These are phyloP conservation scores for Limenitis camilla DNA, from an alignment of 2,888 invertebrate genomes.

Conservation along the genomic window DNA sequence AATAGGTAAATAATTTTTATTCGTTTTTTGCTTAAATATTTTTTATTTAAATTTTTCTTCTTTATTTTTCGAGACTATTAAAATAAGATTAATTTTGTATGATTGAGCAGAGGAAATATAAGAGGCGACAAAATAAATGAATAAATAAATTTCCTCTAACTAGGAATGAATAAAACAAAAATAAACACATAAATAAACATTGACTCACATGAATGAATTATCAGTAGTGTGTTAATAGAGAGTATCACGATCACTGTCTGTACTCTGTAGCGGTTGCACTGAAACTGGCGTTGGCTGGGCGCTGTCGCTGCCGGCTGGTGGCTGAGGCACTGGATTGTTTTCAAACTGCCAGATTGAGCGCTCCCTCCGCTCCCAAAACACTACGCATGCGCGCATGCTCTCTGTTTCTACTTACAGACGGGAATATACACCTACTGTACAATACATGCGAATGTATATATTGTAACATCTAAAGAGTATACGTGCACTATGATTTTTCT, in stretches of 20 bases:
- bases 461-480: too few relatives aligned
- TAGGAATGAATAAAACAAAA: not conserved
- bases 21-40: too few relatives aligned
- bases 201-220: conserved; percentile 21
- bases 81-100: too few relatives aligned
- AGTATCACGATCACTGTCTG: conserved; percentile 45
- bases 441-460: too few relatives aligned
- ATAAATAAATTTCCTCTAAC: not conserved
- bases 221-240: conserved; percentile 33
- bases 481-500: too few relatives aligned
- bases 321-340: conserved; percentile 6
- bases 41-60: too few relatives aligned
- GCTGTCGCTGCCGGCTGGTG: conserved; percentile 20
- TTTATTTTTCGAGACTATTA: too few relatives aligned
- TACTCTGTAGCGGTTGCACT: not conserved
- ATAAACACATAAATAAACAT: conserved; percentile 14
- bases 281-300: conserved; percentile 32
- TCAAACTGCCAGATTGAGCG: conserved; percentile 34
- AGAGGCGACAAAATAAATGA: too few relatives aligned
- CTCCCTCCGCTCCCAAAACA: conserved; percentile 13
- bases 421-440: too few relatives aligned
- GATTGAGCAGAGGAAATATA: not conserved
- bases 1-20: too few relatives aligned
- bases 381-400: conserved; percentile 32
- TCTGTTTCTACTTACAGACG: conserved; percentile 15